phyloP scores from a whole-genome alignment of 1,140 invertebrate genomes.

The Heterodera schachtii region DNA sequence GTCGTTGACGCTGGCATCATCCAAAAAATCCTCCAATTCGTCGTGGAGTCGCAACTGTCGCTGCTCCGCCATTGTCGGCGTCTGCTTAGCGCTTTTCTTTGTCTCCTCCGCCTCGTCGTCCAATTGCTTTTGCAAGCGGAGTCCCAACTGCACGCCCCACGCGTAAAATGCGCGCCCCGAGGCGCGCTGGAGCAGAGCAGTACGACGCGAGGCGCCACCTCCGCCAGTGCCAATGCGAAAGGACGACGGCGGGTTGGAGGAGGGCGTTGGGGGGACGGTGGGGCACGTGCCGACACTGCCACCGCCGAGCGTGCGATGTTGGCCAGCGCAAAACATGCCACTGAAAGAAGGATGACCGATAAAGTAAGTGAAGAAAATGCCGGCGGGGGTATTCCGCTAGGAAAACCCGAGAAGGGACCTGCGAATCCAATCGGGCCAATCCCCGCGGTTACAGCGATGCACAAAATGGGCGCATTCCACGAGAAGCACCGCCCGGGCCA shows the following conservation, averaged over 20 bases:
- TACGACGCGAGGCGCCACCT: constrained; percentile 70
- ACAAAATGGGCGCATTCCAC: constrained; percentile 94
- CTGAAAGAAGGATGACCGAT: not conserved
- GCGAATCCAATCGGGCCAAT: constrained; percentile 95
- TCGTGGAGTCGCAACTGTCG: constrained; percentile 70
- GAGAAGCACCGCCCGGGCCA: constrained; percentile 78
- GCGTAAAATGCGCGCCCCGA: constrained; percentile 95
- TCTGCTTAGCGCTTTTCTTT: constrained; percentile 73
- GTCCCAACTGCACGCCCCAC: constrained; percentile 79
- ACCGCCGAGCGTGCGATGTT: constrained; percentile 50
- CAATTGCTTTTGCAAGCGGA: constrained; percentile 26
- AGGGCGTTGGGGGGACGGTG: constrained; percentile 22
- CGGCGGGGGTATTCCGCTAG: not conserved
- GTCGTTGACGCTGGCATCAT: constrained; percentile 75
- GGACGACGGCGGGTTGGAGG: constrained; percentile 17
- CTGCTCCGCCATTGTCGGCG: constrained; percentile 9
- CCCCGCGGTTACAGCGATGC: constrained; percentile 92
- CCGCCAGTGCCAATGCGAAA: constrained; percentile 30
- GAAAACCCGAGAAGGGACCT: constrained; percentile 66
- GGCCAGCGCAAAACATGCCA: constrained; percentile 20
- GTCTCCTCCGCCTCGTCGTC: constrained; percentile 69
- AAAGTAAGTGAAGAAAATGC: not conserved
- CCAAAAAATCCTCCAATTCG: constrained; percentile 95
- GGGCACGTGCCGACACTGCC: constrained; percentile 61
- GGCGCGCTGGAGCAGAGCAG: constrained; percentile 81